Conservation (phyloP, 1,140 invertebrate species). For the Sarcophaga peregrina region DNA sequence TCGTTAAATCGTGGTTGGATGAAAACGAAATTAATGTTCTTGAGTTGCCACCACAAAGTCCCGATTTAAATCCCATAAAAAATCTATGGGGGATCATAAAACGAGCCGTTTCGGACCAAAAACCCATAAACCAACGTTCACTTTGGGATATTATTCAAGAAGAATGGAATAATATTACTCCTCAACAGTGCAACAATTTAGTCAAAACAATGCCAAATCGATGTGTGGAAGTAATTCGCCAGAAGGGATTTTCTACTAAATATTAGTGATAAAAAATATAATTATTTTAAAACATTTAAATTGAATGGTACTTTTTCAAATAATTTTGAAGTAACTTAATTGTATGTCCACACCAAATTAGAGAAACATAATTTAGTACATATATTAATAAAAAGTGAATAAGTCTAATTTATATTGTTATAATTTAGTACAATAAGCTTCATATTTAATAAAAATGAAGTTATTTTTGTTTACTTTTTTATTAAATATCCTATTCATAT, state of each 20-base stretch:
- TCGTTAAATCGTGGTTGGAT: conserved; percentile 47
- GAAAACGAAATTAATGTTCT: conserved; percentile 49
- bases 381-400: too few relatives aligned
- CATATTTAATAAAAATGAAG: too few relatives aligned
- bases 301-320: neutral
- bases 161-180: conserved; percentile 6
- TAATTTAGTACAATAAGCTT: too few relatives aligned
- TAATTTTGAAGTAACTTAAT: too few relatives aligned
- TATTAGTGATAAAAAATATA: neutral
- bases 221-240: neutral
- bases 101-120: neutral
- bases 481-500: too few relatives aligned
- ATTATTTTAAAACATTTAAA: neutral
- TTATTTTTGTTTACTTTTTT: too few relatives aligned
- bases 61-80: conserved; percentile 61
- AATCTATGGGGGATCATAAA: conserved; percentile 50
- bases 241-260: too few relatives aligned
- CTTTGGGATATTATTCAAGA: conserved; percentile 6
- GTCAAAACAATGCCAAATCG: neutral
- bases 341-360: neutral
- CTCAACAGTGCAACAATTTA: neutral
- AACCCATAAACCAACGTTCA: too few relatives aligned
- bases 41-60: conserved; percentile 56
- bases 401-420: too few relatives aligned
- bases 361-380: neutral